These are phyloP conservation scores for Arctocebus calabarensis DNA, from an alignment of 2,797 vertebrate species.

Conservation along the genomic window DNA sequence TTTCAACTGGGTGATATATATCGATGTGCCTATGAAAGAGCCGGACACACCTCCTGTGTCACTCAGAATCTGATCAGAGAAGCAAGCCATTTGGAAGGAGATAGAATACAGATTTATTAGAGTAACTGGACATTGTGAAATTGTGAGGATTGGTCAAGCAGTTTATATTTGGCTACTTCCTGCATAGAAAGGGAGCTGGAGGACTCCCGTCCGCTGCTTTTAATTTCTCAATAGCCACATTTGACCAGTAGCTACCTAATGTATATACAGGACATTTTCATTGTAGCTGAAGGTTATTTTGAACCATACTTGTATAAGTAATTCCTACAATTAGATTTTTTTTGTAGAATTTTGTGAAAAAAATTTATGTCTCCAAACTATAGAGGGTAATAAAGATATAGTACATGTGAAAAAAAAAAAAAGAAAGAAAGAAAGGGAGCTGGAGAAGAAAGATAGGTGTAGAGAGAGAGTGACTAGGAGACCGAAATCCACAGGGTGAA, in stretches of 20 bases:
- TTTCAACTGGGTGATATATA: background rate
- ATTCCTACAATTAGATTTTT: background rate
- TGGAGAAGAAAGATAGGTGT: background rate
- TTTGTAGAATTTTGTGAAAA: constrained; percentile 5
- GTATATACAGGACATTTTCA: background rate
- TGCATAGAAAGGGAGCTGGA: background rate
- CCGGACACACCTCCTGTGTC: background rate
- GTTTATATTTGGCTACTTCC: background rate
- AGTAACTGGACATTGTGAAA: background rate
- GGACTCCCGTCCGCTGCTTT: no score
- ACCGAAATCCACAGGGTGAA: background rate
- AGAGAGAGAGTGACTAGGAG: background rate
- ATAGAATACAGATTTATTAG: background rate
- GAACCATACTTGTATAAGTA: background rate
- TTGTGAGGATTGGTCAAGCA: background rate
- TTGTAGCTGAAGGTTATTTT: background rate
- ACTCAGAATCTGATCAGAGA: background rate
- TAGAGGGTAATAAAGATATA: background rate
- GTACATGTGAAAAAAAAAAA: no score
- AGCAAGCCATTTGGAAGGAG: background rate
- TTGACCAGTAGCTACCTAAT: background rate
- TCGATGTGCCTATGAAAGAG: background rate
- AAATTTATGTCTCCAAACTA: background rate
- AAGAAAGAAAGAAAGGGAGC: background rate
- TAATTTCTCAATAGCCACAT: background rate